Evolutionary conservation across 2,888 invertebrate species (phyloP).

Genomic region (Autographa pulchrina): DNA sequence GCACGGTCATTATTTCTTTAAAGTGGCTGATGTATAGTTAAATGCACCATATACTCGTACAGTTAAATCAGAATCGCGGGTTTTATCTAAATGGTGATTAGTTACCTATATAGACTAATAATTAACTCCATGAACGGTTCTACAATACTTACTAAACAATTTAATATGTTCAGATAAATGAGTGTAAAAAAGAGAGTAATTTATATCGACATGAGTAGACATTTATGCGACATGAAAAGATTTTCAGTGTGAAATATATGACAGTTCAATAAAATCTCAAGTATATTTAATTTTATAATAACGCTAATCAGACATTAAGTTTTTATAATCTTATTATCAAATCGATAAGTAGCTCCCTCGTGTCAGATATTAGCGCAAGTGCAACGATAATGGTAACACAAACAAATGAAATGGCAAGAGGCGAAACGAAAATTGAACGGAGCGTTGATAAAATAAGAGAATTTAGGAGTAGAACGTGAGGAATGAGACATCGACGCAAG

Average conservation of each 20-base stretch:
- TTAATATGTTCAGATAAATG: too few relatives aligned
- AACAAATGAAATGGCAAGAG: slow-evolving; percentile 83
- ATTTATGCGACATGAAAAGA: slow-evolving; percentile 31
- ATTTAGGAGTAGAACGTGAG: slow-evolving; percentile 88
- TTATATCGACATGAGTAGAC: slow-evolving; percentile 30
- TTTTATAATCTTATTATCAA: slow-evolving; percentile 26
- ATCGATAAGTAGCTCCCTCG: slow-evolving; percentile 50
- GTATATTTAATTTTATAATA: slow-evolving; percentile 18
- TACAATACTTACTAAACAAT: too few relatives aligned
- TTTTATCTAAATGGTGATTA: too few relatives aligned
- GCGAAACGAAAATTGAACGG: slow-evolving; percentile 87
- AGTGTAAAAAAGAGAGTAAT: slow-evolving; percentile 27
- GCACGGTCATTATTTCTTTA: too few relatives aligned
- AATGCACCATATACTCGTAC: too few relatives aligned
- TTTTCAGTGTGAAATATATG: slow-evolving; percentile 27
- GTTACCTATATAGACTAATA: too few relatives aligned
- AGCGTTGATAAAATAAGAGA: slow-evolving; percentile 89
- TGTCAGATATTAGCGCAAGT: slow-evolving; percentile 71
- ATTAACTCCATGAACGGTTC: too few relatives aligned
- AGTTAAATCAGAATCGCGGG: too few relatives aligned
- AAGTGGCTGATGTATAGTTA: too few relatives aligned
- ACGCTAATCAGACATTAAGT: slow-evolving; percentile 14
- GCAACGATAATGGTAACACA: slow-evolving; percentile 77
- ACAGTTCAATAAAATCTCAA: slow-evolving; percentile 27
- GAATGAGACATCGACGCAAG: slow-evolving; percentile 89